These are phyloP conservation scores for Odobenus rosmarus DNA, from an alignment of 2,113 vertebrate species.

Conservation along the genomic window DNA sequence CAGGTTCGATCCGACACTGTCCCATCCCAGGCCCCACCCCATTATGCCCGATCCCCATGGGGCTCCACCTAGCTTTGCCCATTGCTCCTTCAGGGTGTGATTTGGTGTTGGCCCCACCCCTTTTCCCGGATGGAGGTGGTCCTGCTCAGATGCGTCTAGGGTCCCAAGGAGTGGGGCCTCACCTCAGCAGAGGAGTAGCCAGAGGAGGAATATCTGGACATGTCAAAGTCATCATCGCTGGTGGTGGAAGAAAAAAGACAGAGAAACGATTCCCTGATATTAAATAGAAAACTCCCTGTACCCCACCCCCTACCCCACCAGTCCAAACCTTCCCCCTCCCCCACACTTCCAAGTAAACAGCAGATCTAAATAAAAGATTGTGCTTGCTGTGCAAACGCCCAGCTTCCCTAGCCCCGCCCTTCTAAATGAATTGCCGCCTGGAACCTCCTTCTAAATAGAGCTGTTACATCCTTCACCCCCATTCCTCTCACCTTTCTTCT, in stretches of 20 bases:
- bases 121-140: background rate
- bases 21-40: background rate
- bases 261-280: constrained; percentile 35
- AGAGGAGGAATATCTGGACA: constrained; percentile 99
- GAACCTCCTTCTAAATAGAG: constrained; percentile 14
- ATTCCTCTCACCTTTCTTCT: background rate
- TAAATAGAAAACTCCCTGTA: background rate
- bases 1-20: background rate
- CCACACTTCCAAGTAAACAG: background rate
- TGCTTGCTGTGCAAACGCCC: background rate
- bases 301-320: background rate
- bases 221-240: constrained; percentile 99
- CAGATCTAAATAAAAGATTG: background rate
- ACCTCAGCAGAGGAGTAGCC: constrained; percentile 99
- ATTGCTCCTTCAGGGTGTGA: background rate
- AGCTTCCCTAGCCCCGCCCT: background rate
- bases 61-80: background rate
- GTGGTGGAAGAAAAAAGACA: constrained; percentile 36
- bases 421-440: background rate
- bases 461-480: background rate
- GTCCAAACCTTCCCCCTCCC: background rate
- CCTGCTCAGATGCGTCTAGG: background rate
- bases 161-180: constrained; percentile 80
- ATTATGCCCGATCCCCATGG: accelerated
- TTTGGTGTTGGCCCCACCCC: background rate